Evolutionary conservation across 1,140 invertebrate genomes (phyloP).

Genomic region (Drosophila rufa): DNA sequence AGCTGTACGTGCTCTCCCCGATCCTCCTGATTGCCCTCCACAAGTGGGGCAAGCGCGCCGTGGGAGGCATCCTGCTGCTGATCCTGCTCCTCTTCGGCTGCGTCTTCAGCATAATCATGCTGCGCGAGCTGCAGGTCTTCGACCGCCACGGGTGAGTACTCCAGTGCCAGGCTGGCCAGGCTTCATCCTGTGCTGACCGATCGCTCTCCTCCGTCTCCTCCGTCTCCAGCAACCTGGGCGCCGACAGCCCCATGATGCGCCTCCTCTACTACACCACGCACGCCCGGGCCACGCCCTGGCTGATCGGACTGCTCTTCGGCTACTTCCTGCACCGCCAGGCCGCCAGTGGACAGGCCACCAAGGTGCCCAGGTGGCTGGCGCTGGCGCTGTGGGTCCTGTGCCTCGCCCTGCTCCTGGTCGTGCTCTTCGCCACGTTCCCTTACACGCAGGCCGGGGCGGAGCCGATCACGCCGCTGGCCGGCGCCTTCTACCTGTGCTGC

Average conservation of each 20-base stretch:
- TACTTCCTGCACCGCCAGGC: constrained; percentile 62
- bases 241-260: constrained; percentile 55
- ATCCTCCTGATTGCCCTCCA: constrained; percentile 90
- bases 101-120: constrained; percentile 66
- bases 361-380: constrained; percentile 46
- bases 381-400: constrained; percentile 58
- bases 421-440: constrained; percentile 77
- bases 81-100: constrained; percentile 59
- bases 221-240: constrained; percentile 58
- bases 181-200: neutral
- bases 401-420: constrained; percentile 53
- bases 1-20: constrained; percentile 92
- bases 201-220: neutral
- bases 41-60: constrained; percentile 86
- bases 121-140: constrained; percentile 61
- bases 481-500: constrained; percentile 88
- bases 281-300: constrained; percentile 72
- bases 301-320: constrained; percentile 75
- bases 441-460: constrained; percentile 69
- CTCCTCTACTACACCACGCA: constrained; percentile 78
- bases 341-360: neutral
- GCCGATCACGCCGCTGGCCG: constrained; percentile 78
- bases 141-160: constrained; percentile 49
- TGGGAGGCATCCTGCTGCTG: constrained; percentile 52
- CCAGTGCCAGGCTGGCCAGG: too few species aligned